phyloP scores from a whole-genome alignment of 1,140 invertebrate species.

The Drosophila rhopaloa region DNA sequence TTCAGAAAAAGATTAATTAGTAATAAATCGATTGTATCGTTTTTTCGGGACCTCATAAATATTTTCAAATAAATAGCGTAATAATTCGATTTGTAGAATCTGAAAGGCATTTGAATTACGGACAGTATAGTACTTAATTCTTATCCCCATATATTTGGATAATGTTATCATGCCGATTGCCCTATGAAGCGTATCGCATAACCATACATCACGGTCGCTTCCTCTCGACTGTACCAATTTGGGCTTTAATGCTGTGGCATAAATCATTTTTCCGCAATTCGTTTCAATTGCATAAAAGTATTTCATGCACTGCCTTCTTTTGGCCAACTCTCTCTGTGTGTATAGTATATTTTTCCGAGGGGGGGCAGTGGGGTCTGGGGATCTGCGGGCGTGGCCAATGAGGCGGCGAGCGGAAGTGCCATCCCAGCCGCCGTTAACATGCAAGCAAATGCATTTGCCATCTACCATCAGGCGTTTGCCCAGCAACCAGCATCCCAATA shows the following conservation, averaged over 20 bases:
- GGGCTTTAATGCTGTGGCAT: conserved; percentile 73
- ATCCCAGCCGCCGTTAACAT: conserved; percentile 53
- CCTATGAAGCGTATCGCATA: conserved; percentile 44
- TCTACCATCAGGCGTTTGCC: conserved; percentile 60
- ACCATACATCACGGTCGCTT: conserved; percentile 48
- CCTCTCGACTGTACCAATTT: conserved; percentile 62
- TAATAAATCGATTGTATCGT: too few relatives aligned
- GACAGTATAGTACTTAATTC: not conserved
- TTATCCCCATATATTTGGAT: conserved; percentile 25
- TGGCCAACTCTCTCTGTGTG: conserved; percentile 1
- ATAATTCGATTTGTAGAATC: not conserved
- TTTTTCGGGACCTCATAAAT: not conserved
- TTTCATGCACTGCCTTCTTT: conserved; percentile 54
- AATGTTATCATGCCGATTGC: conserved; percentile 30
- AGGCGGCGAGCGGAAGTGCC: conserved; percentile 44
- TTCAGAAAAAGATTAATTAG: too few relatives aligned
- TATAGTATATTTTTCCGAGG: conserved; percentile 2
- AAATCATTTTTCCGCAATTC: conserved; percentile 75
- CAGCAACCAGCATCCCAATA: conserved; percentile 3
- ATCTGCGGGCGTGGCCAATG: conserved; percentile 57
- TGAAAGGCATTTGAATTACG: not conserved
- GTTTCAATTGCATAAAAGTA: conserved; percentile 78
- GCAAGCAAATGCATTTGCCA: conserved; percentile 71
- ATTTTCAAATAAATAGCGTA: not conserved
- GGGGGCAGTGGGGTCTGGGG: too few relatives aligned